phyloP scores from a whole-genome alignment of 2,113 vertebrate genomes.

The Columbina picui region DNA sequence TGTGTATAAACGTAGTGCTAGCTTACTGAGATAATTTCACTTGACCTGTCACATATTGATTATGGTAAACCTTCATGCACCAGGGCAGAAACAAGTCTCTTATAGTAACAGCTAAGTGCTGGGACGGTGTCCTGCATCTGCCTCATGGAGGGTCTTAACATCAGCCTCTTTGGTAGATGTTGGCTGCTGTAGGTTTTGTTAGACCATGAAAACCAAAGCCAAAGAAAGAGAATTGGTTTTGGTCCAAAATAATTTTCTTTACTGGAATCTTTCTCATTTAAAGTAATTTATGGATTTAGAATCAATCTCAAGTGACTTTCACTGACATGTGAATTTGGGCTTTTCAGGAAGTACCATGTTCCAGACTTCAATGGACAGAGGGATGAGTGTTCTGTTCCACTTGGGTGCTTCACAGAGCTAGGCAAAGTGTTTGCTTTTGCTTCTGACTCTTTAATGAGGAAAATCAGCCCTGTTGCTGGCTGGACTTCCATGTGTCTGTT shows the following conservation, averaged over 20 bases:
- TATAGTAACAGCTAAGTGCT: neutral
- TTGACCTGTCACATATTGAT: neutral
- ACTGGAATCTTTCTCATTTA: neutral
- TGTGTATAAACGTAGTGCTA: accelerated
- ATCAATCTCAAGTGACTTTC: neutral
- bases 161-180: too few relatives aligned
- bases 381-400: neutral
- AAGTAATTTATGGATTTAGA: neutral
- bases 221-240: neutral
- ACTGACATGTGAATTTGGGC: neutral
- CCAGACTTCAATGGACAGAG: neutral
- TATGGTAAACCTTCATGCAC: accelerated
- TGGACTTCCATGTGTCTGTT: neutral
- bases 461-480: neutral
- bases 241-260: neutral
- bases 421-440: neutral
- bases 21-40: neutral
- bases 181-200: neutral
- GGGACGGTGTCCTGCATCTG: neutral
- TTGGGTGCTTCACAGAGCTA: neutral
- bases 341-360: neutral
- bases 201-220: neutral
- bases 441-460: neutral
- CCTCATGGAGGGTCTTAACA: neutral
- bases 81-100: neutral